Evolutionary conservation across 2,113 vertebrate genomes (phyloP), one percentile per base, ranked within the genome.

Genomic region (Columba janthina): DNA sequence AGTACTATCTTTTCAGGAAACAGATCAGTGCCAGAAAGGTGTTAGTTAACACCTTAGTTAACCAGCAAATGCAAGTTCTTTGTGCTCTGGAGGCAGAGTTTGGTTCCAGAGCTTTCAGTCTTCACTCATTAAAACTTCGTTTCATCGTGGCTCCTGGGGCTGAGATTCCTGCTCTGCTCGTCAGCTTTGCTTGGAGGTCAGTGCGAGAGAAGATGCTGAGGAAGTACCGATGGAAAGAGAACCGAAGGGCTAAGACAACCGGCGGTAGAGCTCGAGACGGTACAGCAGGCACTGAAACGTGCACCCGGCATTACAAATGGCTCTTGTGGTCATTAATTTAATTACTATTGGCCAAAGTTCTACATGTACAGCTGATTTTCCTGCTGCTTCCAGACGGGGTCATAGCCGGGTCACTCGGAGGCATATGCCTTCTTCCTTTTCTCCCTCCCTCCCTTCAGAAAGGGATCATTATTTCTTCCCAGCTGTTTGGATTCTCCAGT

Each of bases 341-440:
- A 36, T 82, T 75, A 32, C 44, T 65, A 9, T 18, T 81, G 81
- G n/a, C 87, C n/a, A 72, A 86, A 40, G 53, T 60, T 85, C 69
- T 74, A 38, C 16, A 16, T 4, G 14, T 26, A 36, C 26, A 61
- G 84, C 50, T 85, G 84, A 84, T 79, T 58, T 91, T 40, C 83
- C 66, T 95, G 77, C 87, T 70, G 71, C 85, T 91, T 91, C 85
- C 90, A 76, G 54, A 40, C n/a, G 48, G 87, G 70, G 66, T 94
- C 87, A 87, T 50, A 61, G 91, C 89, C 69, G n/a, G 77, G 86
- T 90, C 94, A 72, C 57, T 91, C 73, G 28, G 10, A 81, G 60
- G 76, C 72, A 38, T 50, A 24, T 60, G 40, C 56, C 53, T 31
- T 42, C 65, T 46, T 65, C n/a, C 22, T 40, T 74, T n/a, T 38